Conservation (phyloP, 1,140 invertebrate genomes). For the Lucilia cuprina region DNA sequence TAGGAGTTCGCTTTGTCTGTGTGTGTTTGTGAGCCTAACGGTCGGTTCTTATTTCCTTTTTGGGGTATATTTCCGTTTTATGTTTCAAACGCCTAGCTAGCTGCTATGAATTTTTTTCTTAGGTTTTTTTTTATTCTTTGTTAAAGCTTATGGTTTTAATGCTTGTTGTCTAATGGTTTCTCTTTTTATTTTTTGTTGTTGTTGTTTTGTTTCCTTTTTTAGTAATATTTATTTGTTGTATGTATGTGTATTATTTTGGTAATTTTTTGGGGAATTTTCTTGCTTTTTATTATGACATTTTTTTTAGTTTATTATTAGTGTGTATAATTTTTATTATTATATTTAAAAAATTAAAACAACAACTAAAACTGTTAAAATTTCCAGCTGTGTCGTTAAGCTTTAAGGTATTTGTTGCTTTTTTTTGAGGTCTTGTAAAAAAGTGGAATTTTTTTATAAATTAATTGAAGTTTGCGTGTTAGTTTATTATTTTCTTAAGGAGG, state of each 20-base stretch:
- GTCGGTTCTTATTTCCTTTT: constrained; percentile 3
- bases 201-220: background rate
- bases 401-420: background rate
- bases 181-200: background rate
- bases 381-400: background rate
- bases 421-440: background rate
- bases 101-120: background rate
- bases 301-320: background rate
- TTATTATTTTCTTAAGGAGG: background rate
- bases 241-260: background rate
- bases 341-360: background rate
- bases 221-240: background rate
- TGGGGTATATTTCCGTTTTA: constrained; percentile 4
- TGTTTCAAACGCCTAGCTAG: background rate
- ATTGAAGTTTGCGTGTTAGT: background rate
- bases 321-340: background rate
- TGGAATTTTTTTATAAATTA: background rate
- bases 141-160: constrained; percentile 11
- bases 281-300: background rate
- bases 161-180: background rate
- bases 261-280: background rate
- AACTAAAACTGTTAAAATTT: background rate
- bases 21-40: background rate
- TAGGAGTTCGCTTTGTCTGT: background rate
- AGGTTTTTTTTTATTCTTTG: background rate